Evolutionary conservation across 2,888 invertebrate genomes (phyloP).

Genomic region (Orgyia antiqua): DNA sequence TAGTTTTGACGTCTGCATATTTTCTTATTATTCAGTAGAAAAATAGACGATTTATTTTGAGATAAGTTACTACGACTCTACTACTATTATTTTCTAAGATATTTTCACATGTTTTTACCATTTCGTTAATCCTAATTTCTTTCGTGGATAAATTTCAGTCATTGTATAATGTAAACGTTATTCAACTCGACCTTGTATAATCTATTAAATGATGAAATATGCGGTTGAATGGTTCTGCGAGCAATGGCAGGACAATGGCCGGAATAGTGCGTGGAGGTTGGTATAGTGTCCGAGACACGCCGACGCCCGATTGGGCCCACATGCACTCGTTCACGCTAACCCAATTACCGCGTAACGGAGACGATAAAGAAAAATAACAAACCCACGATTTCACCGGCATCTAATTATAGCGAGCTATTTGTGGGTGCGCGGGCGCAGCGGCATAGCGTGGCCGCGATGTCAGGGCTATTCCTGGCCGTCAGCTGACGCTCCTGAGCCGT

Average conservation of each 20-base stretch:
- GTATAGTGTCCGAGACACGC: constrained; percentile 62
- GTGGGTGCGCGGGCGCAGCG: constrained; percentile 74
- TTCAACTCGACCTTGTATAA: neutral
- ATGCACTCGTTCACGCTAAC: constrained; percentile 69
- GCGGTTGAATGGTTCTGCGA: neutral
- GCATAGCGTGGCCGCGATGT: constrained; percentile 76
- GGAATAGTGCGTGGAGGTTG: constrained; percentile 33
- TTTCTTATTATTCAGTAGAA: constrained; percentile 16
- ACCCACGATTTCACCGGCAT: constrained; percentile 76
- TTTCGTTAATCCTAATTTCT: too few species aligned
- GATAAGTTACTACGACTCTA: constrained; percentile 6
- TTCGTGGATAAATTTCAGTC: too few species aligned
- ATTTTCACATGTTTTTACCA: constrained; percentile 4
- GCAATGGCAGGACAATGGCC: constrained; percentile 51
- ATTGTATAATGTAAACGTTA: neutral
- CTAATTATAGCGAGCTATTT: constrained; percentile 76
- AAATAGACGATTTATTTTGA: constrained; percentile 6
- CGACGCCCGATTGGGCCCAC: constrained; percentile 73
- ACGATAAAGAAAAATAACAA: constrained; percentile 79
- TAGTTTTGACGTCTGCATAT: constrained; percentile 21
- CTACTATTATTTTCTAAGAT: constrained; percentile 4
- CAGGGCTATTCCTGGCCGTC: constrained; percentile 77
- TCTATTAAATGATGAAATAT: neutral
- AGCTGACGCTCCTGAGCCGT: constrained; percentile 69
- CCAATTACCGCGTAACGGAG: constrained; percentile 76